Base-by-base conservation (phyloP, 2,888 invertebrate species). In the Ptychoptera contaminata region DNA sequence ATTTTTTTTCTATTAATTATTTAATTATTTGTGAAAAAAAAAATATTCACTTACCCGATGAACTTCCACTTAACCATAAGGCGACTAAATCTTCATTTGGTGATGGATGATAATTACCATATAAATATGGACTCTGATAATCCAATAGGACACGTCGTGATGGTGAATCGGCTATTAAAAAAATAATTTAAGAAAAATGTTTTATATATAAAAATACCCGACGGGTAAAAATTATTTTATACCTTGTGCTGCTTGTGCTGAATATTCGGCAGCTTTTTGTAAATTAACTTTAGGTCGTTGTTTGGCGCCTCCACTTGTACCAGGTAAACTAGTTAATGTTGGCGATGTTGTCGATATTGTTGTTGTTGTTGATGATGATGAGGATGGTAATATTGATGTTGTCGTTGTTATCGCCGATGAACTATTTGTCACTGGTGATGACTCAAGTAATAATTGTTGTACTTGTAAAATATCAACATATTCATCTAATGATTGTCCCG, bases 381-480 rank as follows among this genome's bases (percentile, higher is more conserved):
- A 54, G 54, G 46, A 51, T 53, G 32, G 54, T 38, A 48, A 31
- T 48, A 47, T 43, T 40, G 44, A 47, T 44, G 31, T 32, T 43
- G 30, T 43, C 42, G 37, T 53, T 48, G 47, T 49, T 49, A 10
- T 53, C 56, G 35, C 42, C 42, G 54, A 52, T 36, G 56, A 50
- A 16, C 57, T 54, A 37, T 58, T 46, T 34, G 58, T 56, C 40
- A 56, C 55, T 29, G 59, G 53, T 10, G 65, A 60, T 12, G 63
- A 60, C 52, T 75, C 76, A 62, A 82, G 70, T 54, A 82, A 70
- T 55, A 82, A 67, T 62, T 82, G 76, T 58, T 82, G 82, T 62
- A 84, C 84, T 62, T 84, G 84, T 46, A 84, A 74, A 56, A 84
- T 84, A 67, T 85, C 85, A 62, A 85, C 83, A 67, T 82, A 85